Percentiles rank a stretch among this genome's conserved stretches.
These are phyloP conservation scores for Ceratoteleas bidentatus DNA, from an alignment of 1,140 invertebrate species.

Conservation along the genomic window DNA sequence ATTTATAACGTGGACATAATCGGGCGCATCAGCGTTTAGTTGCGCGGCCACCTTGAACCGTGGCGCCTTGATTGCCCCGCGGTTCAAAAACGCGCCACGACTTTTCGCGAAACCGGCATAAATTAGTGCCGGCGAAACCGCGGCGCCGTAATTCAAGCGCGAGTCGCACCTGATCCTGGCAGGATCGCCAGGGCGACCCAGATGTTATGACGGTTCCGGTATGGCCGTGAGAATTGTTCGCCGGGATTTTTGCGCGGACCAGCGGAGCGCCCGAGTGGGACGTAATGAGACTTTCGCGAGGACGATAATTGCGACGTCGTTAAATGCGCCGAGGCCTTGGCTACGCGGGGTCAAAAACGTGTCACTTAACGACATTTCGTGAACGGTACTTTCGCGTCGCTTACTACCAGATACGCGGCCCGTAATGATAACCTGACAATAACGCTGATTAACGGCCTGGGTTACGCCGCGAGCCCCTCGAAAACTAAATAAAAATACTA, in stretches of 20 bases:
- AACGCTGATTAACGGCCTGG: constrained; percentile 55
- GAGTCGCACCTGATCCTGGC: constrained; percentile 7
- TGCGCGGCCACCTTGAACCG: constrained; percentile 38
- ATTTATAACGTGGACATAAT: constrained; percentile 62
- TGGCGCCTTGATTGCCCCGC: constrained; percentile 27
- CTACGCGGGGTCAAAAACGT: constrained; percentile 61
- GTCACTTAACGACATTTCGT: constrained; percentile 58
- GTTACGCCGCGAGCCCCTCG: constrained; percentile 17
- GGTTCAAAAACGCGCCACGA: constrained; percentile 2
- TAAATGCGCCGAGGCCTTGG: constrained; percentile 50
- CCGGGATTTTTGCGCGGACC: neutral
- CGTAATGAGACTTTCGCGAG: constrained; percentile 38
- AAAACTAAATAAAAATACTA: no score
- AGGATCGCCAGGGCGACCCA: constrained; percentile 12
- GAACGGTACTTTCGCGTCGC: constrained; percentile 52
- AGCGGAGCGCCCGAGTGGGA: neutral
- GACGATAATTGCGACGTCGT: constrained; percentile 61
- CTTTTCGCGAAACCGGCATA: constrained; percentile 38
- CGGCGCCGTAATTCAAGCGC: neutral
- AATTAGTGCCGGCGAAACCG: constrained; percentile 35
- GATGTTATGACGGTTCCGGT: constrained; percentile 7
- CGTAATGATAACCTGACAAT: constrained; percentile 57
- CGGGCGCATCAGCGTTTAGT: constrained; percentile 51
- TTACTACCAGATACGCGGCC: constrained; percentile 49
- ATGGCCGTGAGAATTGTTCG: constrained; percentile 31